Evolutionary conservation across 2,888 invertebrate species (phyloP).

Genomic region (Limnephilus rhombicus): DNA sequence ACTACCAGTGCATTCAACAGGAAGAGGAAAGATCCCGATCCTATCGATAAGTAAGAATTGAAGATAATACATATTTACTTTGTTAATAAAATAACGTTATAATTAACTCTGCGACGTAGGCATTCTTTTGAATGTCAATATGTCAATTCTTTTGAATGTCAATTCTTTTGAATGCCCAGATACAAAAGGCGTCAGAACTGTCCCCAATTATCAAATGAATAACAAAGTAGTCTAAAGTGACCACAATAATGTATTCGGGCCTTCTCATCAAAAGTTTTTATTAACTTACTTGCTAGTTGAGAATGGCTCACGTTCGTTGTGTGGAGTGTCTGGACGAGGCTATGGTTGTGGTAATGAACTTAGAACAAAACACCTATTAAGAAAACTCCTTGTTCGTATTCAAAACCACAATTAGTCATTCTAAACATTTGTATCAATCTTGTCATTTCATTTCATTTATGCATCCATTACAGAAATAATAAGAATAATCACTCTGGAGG

Average conservation of each 20-base stretch:
- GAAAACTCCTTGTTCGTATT: too few species aligned
- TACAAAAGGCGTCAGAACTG: too few species aligned
- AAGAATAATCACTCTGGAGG: slow-evolving; percentile 48
- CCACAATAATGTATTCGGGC: too few species aligned
- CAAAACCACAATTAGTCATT: neutral
- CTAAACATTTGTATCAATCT: neutral
- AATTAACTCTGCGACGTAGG: neutral
- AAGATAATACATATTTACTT: neutral
- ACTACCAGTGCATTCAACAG: slow-evolving; percentile 54
- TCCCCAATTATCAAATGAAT: too few species aligned
- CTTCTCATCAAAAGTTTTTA: too few species aligned
- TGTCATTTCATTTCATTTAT: neutral
- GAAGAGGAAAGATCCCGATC: slow-evolving; percentile 61
- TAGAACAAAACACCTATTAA: neutral
- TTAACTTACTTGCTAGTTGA: too few species aligned
- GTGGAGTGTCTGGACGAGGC: too few species aligned
- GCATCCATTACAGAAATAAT: slow-evolving; percentile 32
- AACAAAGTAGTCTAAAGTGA: too few species aligned
- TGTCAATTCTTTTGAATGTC: neutral
- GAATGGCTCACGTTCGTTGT: too few species aligned
- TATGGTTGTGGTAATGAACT: neutral
- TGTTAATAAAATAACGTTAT: neutral
- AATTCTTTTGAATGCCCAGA: too few species aligned
- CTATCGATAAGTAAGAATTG: slow-evolving; percentile 55
- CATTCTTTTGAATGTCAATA: neutral